Base-by-base conservation (phyloP, 2,797 vertebrate species). In the Borostomias antarcticus region DNA sequence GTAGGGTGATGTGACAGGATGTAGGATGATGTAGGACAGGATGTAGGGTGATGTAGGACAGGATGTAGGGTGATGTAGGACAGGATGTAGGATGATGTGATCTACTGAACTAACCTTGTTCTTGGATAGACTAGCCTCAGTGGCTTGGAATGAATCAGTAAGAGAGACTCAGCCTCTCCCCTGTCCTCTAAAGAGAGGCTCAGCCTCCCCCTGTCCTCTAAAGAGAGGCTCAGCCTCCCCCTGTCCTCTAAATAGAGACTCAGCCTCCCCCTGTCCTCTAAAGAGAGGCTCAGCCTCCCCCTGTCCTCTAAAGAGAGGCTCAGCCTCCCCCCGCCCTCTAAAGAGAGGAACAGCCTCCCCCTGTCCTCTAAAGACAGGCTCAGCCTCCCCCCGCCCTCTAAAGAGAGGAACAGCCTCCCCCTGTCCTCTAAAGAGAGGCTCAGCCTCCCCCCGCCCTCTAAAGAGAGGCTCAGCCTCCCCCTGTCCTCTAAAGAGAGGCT, bases 61-160 rank as follows among this genome's bases (percentile, higher is more conserved):
- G 80, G 78, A 85, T n/a, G n/a, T n/a, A n/a, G n/a, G n/a, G n/a
- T n/a, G 76, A 76, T 79, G 79, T 85, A 74, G 81, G 86, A 87
- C n/a, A 82, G 80, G 79, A 86, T 86, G 81, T 82, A 63, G 75
- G 82, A 83, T 86, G 86, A 91, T 87, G 82, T 90, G 88, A 91
- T 91, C 90, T 87, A 88, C 85, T 86, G 87, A 92, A 88, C 86
- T 80, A 77, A 84, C 87, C 89, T 89, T 91, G 87, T 91, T 91
- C 87, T 87, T 83, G 77, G 85, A 91, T 86, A 90, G 84, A 88
- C 81, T 86, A 85, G 67, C 82, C 74, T 82, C 80, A 79, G 87
- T 85, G 81, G 74, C 82, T 86, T 74, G 69, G 78, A 83, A 91
- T 91, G 92, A 92, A 92, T 93, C 85, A 90, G 86, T 79, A 68